These are phyloP conservation scores for Galerucella nymphaeae DNA, from an alignment of 2,888 invertebrate species.

Conservation along the genomic window DNA sequence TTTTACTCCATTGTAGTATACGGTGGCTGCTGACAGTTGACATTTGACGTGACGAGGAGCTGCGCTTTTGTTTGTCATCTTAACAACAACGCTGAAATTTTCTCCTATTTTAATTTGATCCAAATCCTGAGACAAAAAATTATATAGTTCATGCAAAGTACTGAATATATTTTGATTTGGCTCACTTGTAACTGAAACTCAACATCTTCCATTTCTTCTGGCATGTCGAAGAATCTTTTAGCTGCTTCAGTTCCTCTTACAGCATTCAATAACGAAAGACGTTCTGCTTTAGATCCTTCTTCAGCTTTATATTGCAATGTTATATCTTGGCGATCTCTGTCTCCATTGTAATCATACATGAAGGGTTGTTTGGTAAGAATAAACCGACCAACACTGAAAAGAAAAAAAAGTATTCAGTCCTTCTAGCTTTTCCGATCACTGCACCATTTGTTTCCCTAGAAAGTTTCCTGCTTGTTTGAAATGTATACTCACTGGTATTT, in stretches of 20 bases:
- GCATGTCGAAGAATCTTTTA: conserved; percentile 59
- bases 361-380: conserved; percentile 81
- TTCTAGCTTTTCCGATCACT: no score
- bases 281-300: conserved; percentile 80
- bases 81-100: conserved; percentile 74
- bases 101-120: conserved; percentile 78
- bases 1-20: conserved; percentile 82
- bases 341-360: conserved; percentile 77
- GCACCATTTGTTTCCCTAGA: no score
- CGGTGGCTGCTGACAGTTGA: conserved; percentile 74
- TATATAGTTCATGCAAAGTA: neutral
- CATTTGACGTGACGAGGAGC: conserved; percentile 73
- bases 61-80: conserved; percentile 72
- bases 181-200: conserved; percentile 65
- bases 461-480: neutral
- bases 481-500: conserved; percentile 73
- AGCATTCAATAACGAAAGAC: conserved; percentile 80
- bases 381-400: conserved; percentile 76
- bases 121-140: conserved; percentile 70
- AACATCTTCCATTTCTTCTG: conserved; percentile 71
- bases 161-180: no score
- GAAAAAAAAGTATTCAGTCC: neutral
- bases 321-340: conserved; percentile 78
- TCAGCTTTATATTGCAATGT: conserved; percentile 76
- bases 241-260: conserved; percentile 66